These are phyloP conservation scores for Meloe dianella DNA, from an alignment of 2,888 invertebrate species.

Conservation along the genomic window DNA sequence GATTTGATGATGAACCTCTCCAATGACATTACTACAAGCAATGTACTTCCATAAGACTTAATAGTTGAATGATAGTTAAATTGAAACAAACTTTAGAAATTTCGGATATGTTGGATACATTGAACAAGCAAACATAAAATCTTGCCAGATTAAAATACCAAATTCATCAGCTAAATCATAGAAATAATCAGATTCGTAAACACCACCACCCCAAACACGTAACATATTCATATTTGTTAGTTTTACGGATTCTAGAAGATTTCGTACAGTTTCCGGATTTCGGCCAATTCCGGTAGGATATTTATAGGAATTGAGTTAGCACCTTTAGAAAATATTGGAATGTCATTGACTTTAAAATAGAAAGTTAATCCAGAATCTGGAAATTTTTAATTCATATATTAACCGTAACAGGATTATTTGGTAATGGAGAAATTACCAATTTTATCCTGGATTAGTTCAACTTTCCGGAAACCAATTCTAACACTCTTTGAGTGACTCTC, in stretches of 20 bases:
- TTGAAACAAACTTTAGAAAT: constrained; percentile 65
- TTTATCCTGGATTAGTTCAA: constrained; percentile 80
- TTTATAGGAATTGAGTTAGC: constrained; percentile 92
- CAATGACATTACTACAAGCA: constrained; percentile 69
- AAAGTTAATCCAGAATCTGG: constrained; percentile 72
- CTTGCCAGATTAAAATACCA: constrained; percentile 97
- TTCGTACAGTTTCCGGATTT: constrained; percentile 64
- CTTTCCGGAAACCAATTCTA: constrained; percentile 83
- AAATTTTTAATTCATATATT: constrained; percentile 21
- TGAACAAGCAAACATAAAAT: constrained; percentile 95
- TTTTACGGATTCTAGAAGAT: constrained; percentile 72
- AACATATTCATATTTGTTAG: constrained; percentile 90
- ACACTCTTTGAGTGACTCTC: constrained; percentile 61
- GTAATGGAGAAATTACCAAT: constrained; percentile 54
- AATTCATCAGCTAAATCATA: constrained; percentile 85
- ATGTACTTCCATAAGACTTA: neutral
- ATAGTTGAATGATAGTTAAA: neutral
- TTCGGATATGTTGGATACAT: constrained; percentile 83
- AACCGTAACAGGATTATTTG: neutral
- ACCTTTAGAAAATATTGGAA: constrained; percentile 93
- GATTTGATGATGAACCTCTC: constrained; percentile 83
- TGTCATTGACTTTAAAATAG: constrained; percentile 84
- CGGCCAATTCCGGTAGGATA: constrained; percentile 78
- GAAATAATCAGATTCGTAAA: constrained; percentile 90
- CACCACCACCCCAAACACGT: constrained; percentile 98